Conservation (phyloP, 2,797 vertebrate genomes). For the Alexandromys oeconomus region DNA sequence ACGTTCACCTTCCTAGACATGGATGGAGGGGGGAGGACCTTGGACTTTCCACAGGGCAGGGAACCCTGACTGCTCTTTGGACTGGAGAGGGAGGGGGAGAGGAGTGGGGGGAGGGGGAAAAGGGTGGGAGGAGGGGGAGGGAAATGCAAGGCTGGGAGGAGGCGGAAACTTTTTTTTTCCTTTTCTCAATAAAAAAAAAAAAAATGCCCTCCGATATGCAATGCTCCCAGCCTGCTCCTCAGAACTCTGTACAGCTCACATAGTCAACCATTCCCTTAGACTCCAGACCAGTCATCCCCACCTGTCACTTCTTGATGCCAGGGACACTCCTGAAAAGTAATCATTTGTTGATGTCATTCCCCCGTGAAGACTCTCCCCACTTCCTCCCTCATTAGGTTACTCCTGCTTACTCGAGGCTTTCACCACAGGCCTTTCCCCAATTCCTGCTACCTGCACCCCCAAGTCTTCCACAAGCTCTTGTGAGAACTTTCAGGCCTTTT, state of each 20-base stretch:
- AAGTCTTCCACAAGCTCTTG: not conserved
- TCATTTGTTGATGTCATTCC: not conserved
- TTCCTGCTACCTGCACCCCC: accelerated
- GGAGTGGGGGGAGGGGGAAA: too few species aligned
- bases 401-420: not conserved
- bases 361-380: too few species aligned
- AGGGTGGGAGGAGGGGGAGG: too few species aligned
- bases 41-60: too few species aligned
- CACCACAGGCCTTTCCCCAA: too few species aligned
- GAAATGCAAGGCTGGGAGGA: too few species aligned
- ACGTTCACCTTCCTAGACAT: too few species aligned
- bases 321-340: not conserved
- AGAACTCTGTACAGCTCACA: not conserved
- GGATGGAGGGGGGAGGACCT: too few species aligned
- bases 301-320: not conserved
- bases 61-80: too few species aligned
- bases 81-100: too few species aligned
- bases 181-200: too few species aligned
- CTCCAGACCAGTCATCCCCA: not conserved
- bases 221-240: not conserved
- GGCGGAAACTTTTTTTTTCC: too few species aligned
- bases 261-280: not conserved
- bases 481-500: not conserved
- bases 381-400: not conserved
- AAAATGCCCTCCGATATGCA: not conserved